phyloP scores from a whole-genome alignment of 2,113 vertebrate genomes.

The Nothocercus nigrocapillus region DNA sequence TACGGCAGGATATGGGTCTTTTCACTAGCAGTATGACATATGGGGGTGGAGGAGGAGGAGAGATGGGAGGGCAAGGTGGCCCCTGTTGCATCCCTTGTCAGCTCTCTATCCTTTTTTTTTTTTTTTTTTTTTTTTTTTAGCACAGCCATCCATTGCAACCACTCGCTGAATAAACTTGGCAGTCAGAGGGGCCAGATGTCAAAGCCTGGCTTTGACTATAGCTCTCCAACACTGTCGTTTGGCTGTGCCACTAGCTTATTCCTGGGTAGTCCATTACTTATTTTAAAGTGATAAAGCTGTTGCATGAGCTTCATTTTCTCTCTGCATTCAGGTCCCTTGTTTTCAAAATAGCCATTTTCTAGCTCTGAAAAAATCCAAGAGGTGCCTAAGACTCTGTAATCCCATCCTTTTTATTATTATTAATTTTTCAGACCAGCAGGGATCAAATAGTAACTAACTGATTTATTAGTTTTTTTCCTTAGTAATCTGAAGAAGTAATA shows the following conservation, averaged over 20 bases:
- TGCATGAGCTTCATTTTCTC: not conserved
- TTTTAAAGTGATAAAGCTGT: not conserved
- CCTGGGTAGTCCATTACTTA: not conserved
- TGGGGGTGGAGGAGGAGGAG: not conserved
- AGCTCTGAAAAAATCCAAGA: not conserved
- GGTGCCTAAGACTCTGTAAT: not conserved
- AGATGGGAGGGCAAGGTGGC: not conserved
- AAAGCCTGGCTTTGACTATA: not conserved
- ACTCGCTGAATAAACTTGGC: conserved; percentile 1
- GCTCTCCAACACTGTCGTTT: not conserved
- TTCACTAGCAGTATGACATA: conserved; percentile 9
- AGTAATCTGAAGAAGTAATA: not conserved
- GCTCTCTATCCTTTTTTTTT: not conserved
- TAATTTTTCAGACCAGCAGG: not conserved
- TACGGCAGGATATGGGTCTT: not conserved
- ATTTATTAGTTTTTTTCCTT: not conserved
- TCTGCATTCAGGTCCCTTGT: not conserved
- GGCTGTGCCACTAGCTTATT: not conserved
- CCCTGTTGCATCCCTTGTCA: not conserved
- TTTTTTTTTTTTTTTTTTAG: not conserved
- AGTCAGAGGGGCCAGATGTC: conserved; percentile 1
- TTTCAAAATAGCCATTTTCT: not conserved
- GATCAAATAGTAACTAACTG: not conserved
- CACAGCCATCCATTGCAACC: not conserved
- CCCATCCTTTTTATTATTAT: not conserved